phyloP scores from a whole-genome alignment of 2,888 invertebrate species.

The Urechis unicinctus region DNA sequence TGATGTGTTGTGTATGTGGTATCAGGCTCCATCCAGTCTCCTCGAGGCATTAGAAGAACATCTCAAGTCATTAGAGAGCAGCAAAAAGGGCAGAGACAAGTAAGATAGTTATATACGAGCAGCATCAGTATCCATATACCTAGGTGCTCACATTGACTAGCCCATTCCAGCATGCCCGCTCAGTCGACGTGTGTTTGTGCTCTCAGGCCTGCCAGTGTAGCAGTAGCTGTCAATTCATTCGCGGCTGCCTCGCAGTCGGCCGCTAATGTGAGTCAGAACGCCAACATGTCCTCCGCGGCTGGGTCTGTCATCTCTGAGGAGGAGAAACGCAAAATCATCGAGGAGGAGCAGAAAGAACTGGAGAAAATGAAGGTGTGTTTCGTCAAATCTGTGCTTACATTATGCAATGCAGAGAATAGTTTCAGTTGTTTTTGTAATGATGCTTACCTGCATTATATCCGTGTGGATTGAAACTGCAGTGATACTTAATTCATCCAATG shows the following conservation, averaged over 20 bases:
- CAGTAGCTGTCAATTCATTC: slow-evolving; percentile 42
- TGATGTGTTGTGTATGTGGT: too few relatives aligned
- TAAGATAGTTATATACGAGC: too few relatives aligned
- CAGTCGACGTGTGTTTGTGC: too few relatives aligned
- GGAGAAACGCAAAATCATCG: slow-evolving; percentile 1
- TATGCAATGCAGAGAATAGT: too few relatives aligned
- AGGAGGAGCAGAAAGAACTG: slow-evolving; percentile 6
- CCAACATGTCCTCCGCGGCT: slow-evolving; percentile 6
- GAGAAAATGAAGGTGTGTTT: slow-evolving; percentile 4
- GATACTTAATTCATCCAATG: too few relatives aligned
- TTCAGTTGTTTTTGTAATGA: too few relatives aligned
- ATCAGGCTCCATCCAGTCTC: slow-evolving; percentile 82
- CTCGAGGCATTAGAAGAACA: slow-evolving; percentile 95
- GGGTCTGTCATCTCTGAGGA: slow-evolving; percentile 60
- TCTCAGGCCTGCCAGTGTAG: slow-evolving; percentile 27
- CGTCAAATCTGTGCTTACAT: too few relatives aligned
- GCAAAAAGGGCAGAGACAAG: slow-evolving; percentile 9
- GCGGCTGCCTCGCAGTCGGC: slow-evolving; percentile 19
- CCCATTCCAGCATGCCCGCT: too few relatives aligned
- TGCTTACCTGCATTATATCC: too few relatives aligned
- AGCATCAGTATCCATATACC: too few relatives aligned
- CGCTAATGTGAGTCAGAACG: background rate
- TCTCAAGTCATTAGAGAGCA: slow-evolving; percentile 81
- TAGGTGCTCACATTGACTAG: too few relatives aligned
- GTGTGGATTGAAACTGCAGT: too few relatives aligned